phyloP scores from a whole-genome alignment of 2,888 invertebrate genomes.

The Busseola fusca region DNA sequence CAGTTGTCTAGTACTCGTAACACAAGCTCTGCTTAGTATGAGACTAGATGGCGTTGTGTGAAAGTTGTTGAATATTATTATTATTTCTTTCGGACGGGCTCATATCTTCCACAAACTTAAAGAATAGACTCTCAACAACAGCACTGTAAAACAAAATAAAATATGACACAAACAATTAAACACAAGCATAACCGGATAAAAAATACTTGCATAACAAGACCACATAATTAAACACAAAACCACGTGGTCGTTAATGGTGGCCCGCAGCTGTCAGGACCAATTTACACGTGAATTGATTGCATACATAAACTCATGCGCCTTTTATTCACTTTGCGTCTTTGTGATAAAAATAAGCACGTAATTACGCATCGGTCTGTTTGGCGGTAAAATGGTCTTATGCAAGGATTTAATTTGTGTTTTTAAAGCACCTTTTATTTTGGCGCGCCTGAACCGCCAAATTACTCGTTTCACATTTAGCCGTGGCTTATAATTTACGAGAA shows the following conservation, averaged over 20 bases:
- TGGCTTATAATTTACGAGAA: slow-evolving; percentile 39
- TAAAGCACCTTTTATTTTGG: slow-evolving; percentile 16
- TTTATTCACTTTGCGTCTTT: slow-evolving; percentile 65
- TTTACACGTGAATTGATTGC: slow-evolving; percentile 72
- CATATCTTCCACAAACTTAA: neutral
- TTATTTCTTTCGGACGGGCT: neutral
- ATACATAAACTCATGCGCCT: slow-evolving; percentile 66
- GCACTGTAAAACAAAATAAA: neutral
- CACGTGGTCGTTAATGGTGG: slow-evolving; percentile 46
- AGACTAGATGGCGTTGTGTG: too few relatives aligned
- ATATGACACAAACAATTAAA: slow-evolving; percentile 17
- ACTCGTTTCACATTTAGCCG: slow-evolving; percentile 13
- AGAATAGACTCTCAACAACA: neutral
- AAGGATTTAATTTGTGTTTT: slow-evolving; percentile 41
- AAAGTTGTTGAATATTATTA: too few relatives aligned
- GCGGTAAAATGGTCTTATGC: slow-evolving; percentile 53
- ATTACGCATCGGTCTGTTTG: slow-evolving; percentile 47
- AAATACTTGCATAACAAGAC: slow-evolving; percentile 49
- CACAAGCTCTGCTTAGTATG: too few relatives aligned
- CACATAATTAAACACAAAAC: slow-evolving; percentile 27
- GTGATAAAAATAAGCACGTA: slow-evolving; percentile 63
- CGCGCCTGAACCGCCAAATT: slow-evolving; percentile 26
- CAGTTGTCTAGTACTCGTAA: too few relatives aligned
- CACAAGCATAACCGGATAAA: slow-evolving; percentile 3
- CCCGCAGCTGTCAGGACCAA: slow-evolving; percentile 66